These are phyloP conservation scores for Eulemur mongoz DNA, from an alignment of 2,797 vertebrate species.

Conservation along the genomic window DNA sequence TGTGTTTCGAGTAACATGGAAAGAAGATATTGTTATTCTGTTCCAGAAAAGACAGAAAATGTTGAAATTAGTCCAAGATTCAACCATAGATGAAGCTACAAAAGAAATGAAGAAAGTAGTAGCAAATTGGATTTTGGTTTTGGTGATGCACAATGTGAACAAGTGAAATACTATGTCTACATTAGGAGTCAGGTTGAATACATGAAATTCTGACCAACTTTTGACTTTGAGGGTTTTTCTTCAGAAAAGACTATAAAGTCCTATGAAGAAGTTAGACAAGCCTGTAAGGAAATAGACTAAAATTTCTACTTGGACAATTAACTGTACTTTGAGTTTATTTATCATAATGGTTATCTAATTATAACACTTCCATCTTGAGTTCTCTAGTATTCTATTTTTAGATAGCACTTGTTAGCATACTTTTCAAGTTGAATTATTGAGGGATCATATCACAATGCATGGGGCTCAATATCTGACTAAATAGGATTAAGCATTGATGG, in stretches of 20 bases:
- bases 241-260: not conserved
- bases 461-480: not conserved
- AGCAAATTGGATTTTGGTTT: not conserved
- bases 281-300: not conserved
- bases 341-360: not conserved
- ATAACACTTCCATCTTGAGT: not conserved
- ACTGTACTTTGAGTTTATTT: not conserved
- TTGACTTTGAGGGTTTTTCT: not conserved
- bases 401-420: not conserved
- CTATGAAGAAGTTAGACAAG: not conserved
- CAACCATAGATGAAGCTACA: not conserved
- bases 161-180: not conserved
- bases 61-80: not conserved
- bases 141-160: not conserved
- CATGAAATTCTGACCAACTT: not conserved
- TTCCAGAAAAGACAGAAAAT: conserved; percentile 11
- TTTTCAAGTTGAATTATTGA: not conserved
- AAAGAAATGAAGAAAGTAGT: not conserved
- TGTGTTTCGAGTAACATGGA: not conserved
- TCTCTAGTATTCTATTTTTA: not conserved
- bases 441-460: not conserved
- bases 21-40: not conserved
- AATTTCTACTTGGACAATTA: not conserved
- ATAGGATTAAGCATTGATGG: not conserved
- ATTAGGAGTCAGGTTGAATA: not conserved